phyloP scores from a whole-genome alignment of 2,113 vertebrate species.

The Cervus canadensis region DNA sequence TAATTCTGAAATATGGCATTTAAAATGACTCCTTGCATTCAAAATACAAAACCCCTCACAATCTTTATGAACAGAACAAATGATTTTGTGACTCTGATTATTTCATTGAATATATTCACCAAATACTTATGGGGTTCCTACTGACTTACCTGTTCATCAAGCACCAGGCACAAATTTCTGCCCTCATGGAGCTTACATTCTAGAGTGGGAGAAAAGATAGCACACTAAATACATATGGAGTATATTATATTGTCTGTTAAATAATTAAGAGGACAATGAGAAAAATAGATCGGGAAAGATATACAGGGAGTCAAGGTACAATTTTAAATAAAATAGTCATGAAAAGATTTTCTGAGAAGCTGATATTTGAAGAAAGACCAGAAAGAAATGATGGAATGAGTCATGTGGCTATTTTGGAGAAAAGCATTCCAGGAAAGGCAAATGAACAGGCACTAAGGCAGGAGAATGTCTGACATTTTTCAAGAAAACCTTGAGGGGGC shows the following conservation, averaged over 20 bases:
- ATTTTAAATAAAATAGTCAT: not conserved
- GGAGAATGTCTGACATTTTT: not conserved
- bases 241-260: not conserved
- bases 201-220: not conserved
- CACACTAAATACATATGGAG: not conserved
- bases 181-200: not conserved
- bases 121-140: not conserved
- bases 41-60: not conserved
- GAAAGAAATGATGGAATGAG: not conserved
- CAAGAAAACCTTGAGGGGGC: not conserved
- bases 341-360: not conserved
- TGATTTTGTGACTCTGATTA: not conserved
- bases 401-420: not conserved
- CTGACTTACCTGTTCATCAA: not conserved
- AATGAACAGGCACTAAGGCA: not conserved
- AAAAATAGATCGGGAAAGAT: not conserved
- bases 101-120: not conserved
- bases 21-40: not conserved
- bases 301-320: not conserved
- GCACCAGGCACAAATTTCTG: not conserved
- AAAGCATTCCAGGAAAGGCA: not conserved
- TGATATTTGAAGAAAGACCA: conserved; percentile 29
- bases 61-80: not conserved
- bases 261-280: not conserved
- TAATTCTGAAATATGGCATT: not conserved